phyloP scores from a whole-genome alignment of 2,113 vertebrate genomes.

The Callopanchax toddi region DNA sequence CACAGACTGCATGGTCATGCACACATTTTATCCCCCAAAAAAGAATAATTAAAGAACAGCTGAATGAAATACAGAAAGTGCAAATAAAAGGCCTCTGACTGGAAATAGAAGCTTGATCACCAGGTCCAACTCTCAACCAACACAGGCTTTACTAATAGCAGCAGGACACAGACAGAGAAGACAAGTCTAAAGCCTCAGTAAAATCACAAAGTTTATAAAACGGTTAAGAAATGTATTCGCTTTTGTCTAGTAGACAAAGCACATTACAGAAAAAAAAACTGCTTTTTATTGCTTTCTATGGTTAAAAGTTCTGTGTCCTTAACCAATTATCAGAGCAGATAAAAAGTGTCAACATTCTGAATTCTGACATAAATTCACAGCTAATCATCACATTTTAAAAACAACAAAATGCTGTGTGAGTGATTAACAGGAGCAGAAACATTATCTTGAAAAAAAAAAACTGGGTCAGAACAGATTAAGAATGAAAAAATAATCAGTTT shows the following conservation, averaged over 20 bases:
- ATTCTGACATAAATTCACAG: not conserved
- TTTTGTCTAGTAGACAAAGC: slow-evolving; percentile 3
- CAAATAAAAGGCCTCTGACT: slow-evolving; percentile 39
- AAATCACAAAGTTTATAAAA: slow-evolving; percentile 5
- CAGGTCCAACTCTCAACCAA: slow-evolving; percentile 49
- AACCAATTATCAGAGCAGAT: slow-evolving; percentile 35
- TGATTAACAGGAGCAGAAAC: not conserved
- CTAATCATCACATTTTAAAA: slow-evolving; percentile 3
- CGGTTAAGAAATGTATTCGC: not conserved
- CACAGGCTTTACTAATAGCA: slow-evolving; percentile 37
- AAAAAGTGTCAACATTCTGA: not conserved
- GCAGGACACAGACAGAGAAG: slow-evolving; percentile 56
- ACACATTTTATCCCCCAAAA: slow-evolving; percentile 31
- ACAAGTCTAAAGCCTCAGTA: slow-evolving; percentile 34
- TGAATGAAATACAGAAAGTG: slow-evolving; percentile 41
- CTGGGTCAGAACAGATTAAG: not conserved
- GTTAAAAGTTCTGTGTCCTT: slow-evolving; percentile 8
- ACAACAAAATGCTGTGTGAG: not conserved
- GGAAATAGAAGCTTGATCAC: slow-evolving; percentile 59
- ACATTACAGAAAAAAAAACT: not conserved
- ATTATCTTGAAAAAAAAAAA: slow-evolving; percentile 3
- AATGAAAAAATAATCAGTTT: not conserved
- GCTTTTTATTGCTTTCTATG: not conserved
- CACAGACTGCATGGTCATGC: slow-evolving; percentile 32
- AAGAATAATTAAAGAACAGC: slow-evolving; percentile 57